These are phyloP conservation scores for Drosophila subobscura DNA, from an alignment of 1,140 invertebrate genomes.

Conservation along the genomic window DNA sequence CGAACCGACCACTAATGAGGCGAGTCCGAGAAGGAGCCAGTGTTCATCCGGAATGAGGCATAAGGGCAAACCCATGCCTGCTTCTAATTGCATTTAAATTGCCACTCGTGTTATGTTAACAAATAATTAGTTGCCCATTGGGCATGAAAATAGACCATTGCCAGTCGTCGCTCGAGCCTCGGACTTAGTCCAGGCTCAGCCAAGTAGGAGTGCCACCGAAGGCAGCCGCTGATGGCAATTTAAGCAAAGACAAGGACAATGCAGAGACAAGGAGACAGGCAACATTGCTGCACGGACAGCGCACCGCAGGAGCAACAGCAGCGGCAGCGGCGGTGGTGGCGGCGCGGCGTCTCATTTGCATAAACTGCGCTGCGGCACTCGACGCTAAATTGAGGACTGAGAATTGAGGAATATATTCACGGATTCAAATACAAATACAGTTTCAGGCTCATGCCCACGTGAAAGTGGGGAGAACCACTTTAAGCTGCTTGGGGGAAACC, in stretches of 20 bases:
- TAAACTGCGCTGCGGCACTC: constrained; percentile 49
- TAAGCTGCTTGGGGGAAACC: constrained; percentile 14
- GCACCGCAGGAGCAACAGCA: constrained; percentile 46
- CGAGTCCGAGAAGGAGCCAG: constrained; percentile 18
- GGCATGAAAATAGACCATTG: constrained; percentile 48
- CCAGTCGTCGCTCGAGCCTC: constrained; percentile 5
- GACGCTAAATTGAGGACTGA: constrained; percentile 26
- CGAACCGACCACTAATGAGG: constrained; percentile 58
- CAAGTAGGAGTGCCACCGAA: constrained; percentile 28
- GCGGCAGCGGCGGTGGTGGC: not conserved
- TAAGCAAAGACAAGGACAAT: constrained; percentile 56
- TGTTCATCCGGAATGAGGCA: not conserved
- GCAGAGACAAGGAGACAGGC: constrained; percentile 15
- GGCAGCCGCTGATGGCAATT: constrained; percentile 39
- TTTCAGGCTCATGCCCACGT: constrained; percentile 17
- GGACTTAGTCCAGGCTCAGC: not conserved
- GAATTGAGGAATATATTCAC: constrained; percentile 37
- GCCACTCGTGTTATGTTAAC: constrained; percentile 81
- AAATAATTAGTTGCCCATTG: constrained; percentile 78
- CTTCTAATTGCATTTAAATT: constrained; percentile 81
- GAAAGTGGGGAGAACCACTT: not conserved
- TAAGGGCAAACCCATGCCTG: constrained; percentile 34
- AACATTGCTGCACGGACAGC: constrained; percentile 13
- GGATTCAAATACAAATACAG: constrained; percentile 6
- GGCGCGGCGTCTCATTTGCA: constrained; percentile 65